Percentiles rank a stretch among this genome's conserved stretches.
phyloP scores from a whole-genome alignment of 37 sponge, comb jelly and placozoan species.

The Geodia barretti region DNA sequence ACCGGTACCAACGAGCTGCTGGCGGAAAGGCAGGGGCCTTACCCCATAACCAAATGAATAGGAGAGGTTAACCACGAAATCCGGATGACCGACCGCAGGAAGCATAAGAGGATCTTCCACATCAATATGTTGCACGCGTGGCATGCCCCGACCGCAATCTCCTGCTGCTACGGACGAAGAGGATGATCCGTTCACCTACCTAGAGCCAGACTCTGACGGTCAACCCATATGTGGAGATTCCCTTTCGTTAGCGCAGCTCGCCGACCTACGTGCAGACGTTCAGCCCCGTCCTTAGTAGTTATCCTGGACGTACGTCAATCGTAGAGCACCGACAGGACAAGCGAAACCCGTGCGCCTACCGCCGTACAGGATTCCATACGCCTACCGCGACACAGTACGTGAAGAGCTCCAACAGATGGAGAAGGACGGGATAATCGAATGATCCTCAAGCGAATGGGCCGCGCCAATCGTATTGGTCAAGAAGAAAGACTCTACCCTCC shows the following conservation, averaged over 20 bases:
- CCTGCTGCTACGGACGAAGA: no score
- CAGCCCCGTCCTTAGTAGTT: no score
- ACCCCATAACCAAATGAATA: slow-evolving; percentile 4
- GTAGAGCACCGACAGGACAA: slow-evolving; percentile 7
- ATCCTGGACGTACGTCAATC: slow-evolving; percentile 28
- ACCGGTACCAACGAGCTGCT: slow-evolving; percentile 26
- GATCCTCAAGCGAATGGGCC: slow-evolving; percentile 38
- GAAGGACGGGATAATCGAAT: slow-evolving; percentile 40
- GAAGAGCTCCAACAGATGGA: slow-evolving; percentile 46
- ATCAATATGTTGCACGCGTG: slow-evolving; percentile 60
- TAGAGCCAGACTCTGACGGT: no score
- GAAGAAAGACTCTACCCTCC: slow-evolving; percentile 51
- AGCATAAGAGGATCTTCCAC: slow-evolving; percentile 29
- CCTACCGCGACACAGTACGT: slow-evolving; percentile 24
- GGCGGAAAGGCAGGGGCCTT: slow-evolving; percentile 46
- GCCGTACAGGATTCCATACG: slow-evolving; percentile 35
- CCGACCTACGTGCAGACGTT: no score
- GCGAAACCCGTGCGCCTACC: slow-evolving; percentile 29
- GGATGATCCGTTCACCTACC: no score
- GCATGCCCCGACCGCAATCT: no score
- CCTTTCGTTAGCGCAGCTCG: no score
- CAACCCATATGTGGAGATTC: no score
- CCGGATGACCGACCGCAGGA: slow-evolving; percentile 25
- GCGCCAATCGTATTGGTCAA: slow-evolving; percentile 58
- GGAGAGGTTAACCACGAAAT: slow-evolving; percentile 36